Base-by-base conservation (phyloP, 2,888 invertebrate species). In the Polydrusus cervinus region DNA sequence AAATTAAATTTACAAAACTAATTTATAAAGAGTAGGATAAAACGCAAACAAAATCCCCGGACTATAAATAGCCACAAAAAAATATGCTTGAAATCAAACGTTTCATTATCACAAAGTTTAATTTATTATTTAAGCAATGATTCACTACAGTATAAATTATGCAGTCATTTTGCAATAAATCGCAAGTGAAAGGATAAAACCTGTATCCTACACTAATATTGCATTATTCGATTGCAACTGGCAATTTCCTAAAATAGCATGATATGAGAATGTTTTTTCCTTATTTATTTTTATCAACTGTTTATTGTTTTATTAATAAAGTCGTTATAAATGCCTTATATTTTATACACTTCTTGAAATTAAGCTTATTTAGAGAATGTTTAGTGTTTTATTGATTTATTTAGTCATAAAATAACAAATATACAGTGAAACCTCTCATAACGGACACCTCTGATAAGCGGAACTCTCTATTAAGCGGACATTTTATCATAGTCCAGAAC, bases 131-230 rank as follows among this genome's bases (percentile, higher is more conserved):
- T 38, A 18, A 60, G 57, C 38, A 60, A 60, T 60, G 57, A 60
- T 60, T 60, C 57, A 60, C 13, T 34, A 8, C 10, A 11, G 38
- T 38, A 57, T 57, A 60, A 60, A 60, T 60, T 60, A 55, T 53
- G 43, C 53, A 55, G 6, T n/a, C 9, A 43, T 55, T 67, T 55
- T 53, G 43, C 43, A 68, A 68, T 61, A 45, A 55, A 18, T 55
- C 6, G 30, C 38, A 34, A 69, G 60, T 60, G 61, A 69, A 69
- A 57, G 69, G 60, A 69, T 60, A 30, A 69, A 60, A 30, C 30
- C 30, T 14, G n/a, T n/a, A 18, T 69, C 69, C 69, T 69, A 69
- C 69, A 60, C 60, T 47, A 61, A 25, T 43, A 68, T 57, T 43
- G 67, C 38, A 40, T 53, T 53, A 53, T 55, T 60, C 30, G 47